Base-by-base conservation (phyloP, 2,113 vertebrate genomes). In the Spea multiplicata region DNA sequence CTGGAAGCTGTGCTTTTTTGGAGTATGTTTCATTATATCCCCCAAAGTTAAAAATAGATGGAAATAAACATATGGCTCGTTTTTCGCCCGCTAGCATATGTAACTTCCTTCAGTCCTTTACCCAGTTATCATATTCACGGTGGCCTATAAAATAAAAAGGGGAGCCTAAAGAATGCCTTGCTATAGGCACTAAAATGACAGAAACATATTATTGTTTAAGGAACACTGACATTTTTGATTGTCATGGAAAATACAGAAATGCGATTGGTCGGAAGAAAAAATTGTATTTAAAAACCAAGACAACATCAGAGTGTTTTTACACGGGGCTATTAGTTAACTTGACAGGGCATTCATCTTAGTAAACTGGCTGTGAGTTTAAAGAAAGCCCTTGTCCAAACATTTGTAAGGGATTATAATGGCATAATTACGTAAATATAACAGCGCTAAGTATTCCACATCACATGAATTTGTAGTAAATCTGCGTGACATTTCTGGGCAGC, bases 371-470 rank as follows among this genome's bases (percentile, higher is more conserved):
- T 46, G 49, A 66, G 45, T 69, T 69, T 75, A 55, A 64, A 64
- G n/a, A 74, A 74, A 44, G 46, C 45, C 14, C 44, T 47, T 67
- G 49, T 47, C 44, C 50, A 55, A 76, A 67, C 49, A 17, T 47
- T 48, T 61, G 10, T 7, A 61, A 69, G 44, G 17, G n/a, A n/a
- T 12, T 45, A 12, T 76, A 76, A 76, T 70, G 66, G 13, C 53
- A 30, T 47, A 44, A 76, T 69, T 70, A 49, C 49, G 46, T 46
- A 76, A 68, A 76, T 69, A 48, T 70, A 69, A 44, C 66, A 44
- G 65, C 67, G 8, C 13, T 62, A 50, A 44, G 13, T 44, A 44
- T 61, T 62, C 6, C 57, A 45, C 17, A 44, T 44, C 52, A 47
- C 16, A 52, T 8, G 53, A 16, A 13, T 61, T 45, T 70, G 45